Evolutionary conservation across 2,888 invertebrate species (phyloP).

Genomic region (Drosophila neutralis): DNA sequence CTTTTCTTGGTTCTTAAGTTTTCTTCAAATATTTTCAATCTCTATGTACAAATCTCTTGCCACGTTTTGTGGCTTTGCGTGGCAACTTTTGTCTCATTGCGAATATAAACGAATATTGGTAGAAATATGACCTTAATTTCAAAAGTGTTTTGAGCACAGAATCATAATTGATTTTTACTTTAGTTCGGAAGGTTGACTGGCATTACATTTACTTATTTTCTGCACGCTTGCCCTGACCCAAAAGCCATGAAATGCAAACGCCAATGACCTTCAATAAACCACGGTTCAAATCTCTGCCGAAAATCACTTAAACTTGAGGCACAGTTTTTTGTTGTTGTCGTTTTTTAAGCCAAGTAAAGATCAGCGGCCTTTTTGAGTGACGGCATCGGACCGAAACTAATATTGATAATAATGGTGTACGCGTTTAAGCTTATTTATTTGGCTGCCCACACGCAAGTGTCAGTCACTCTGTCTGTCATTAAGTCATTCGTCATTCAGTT

Average conservation of each 20-base stretch:
- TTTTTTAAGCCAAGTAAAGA: constrained; percentile 59
- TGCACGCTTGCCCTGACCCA: constrained; percentile 58
- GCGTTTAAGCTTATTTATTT: constrained; percentile 51
- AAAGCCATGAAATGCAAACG: constrained; percentile 65
- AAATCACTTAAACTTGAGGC: constrained; percentile 62
- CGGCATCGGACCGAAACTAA: constrained; percentile 43
- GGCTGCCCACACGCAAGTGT: constrained; percentile 38
- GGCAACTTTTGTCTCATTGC: neutral
- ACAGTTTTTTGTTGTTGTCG: neutral
- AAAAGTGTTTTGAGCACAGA: neutral
- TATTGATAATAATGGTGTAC: constrained; percentile 70
- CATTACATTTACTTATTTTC: constrained; percentile 10
- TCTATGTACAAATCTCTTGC: neutral
- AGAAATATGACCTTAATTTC: neutral
- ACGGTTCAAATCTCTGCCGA: constrained; percentile 67
- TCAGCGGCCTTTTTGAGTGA: constrained; percentile 54
- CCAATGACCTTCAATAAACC: constrained; percentile 67
- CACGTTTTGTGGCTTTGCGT: neutral
- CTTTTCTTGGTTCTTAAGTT: neutral
- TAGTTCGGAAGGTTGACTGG: constrained; percentile 16
- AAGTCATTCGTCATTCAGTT: neutral
- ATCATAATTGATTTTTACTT: constrained; percentile 10
- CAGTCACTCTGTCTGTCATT: neutral
- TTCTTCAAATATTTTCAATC: neutral
- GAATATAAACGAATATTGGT: neutral